A percentile compares a stretch with the other conserved stretches of the same genome.
phyloP scores from a whole-genome alignment of 2,797 vertebrate genomes.

The Phoeniculus purpureus region DNA sequence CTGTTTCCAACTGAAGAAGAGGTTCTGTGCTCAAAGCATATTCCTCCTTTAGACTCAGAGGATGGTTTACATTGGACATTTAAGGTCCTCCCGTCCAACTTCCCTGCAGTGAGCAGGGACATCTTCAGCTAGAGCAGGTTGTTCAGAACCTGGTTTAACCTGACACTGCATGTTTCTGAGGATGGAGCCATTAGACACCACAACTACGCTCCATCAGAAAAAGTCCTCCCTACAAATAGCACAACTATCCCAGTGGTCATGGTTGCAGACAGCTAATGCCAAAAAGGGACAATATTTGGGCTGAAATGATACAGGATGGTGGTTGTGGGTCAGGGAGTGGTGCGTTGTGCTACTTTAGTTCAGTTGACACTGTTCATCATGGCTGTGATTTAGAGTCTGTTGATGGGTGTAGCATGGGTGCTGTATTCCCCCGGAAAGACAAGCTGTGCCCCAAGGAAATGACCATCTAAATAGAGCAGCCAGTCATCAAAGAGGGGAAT shows the following conservation, averaged over 20 bases:
- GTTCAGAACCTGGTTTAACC: no score
- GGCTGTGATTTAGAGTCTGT: not conserved
- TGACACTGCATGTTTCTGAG: no score
- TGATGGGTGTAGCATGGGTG: not conserved
- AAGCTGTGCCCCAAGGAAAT: not conserved
- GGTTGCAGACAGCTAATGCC: not conserved
- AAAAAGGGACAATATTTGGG: not conserved
- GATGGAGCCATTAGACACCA: not conserved
- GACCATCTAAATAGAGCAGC: not conserved
- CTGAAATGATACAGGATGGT: not conserved
- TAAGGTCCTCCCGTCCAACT: no score
- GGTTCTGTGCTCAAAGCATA: not conserved
- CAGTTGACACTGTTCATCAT: not conserved
- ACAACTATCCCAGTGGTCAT: accelerated
- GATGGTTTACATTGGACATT: no score
- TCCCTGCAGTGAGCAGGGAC: no score
- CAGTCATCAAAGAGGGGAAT: not conserved
- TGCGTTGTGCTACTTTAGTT: not conserved
- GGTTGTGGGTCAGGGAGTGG: not conserved
- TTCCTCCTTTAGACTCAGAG: not conserved
- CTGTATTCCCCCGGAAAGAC: not conserved
- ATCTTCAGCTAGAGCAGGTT: no score
- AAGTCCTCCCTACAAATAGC: not conserved
- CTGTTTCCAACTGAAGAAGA: not conserved
- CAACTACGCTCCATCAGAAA: not conserved